Evolutionary conservation across 2,797 vertebrate genomes (phyloP), one percentile per base, ranked within the genome.

Genomic region (Platyrinchus mystaceus): DNA sequence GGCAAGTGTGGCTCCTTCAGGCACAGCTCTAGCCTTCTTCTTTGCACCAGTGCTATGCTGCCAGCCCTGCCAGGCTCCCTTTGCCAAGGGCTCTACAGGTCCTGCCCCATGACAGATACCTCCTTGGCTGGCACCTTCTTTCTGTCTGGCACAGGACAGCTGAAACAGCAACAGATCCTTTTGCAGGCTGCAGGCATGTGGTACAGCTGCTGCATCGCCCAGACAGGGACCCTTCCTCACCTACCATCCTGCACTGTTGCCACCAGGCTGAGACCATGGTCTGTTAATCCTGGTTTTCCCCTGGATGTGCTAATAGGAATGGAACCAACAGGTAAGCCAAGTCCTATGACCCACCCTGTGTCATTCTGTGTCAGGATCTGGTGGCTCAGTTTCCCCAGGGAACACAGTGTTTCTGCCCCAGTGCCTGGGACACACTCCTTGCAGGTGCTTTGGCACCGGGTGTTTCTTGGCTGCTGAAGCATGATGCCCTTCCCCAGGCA

Each of bases 1-100:
- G 10, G 16, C 1, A 2, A 71, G 4, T 1, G 0, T 43, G 34
- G 20, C 44, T 27, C 32, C n/a, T 68, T 71, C 0, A 1, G 41
- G 24, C 22, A 60, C 53, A 75, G 15, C 34, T 60, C 32, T 66
- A 62, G 16, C 23, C 79, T 10, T 87, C 21, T 26, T 56, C 32
- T 20, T 71, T 79, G 34, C 59, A 39, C 7, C 10, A 14, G 21
- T 22, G 53, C 21, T 23, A 8, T 27, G n/a, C 63, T 73, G 14
- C 55, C 32, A 53, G 32, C 28, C 37, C 67, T 66, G 11, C 23
- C 27, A 62, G n/a, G 18, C 47, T 82, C 36, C 34, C 20, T 15
- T 60, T 60, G 63, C 16, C 21, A 20, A 64, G 18, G 12, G 13
- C 49, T 93, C 56, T 90, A 56, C 50, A 2, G 1, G 13, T 50